Evolutionary conservation across 2,113 vertebrate genomes (phyloP), one percentile per base, ranked within the genome.

Genomic region (Siphamia tubifer): DNA sequence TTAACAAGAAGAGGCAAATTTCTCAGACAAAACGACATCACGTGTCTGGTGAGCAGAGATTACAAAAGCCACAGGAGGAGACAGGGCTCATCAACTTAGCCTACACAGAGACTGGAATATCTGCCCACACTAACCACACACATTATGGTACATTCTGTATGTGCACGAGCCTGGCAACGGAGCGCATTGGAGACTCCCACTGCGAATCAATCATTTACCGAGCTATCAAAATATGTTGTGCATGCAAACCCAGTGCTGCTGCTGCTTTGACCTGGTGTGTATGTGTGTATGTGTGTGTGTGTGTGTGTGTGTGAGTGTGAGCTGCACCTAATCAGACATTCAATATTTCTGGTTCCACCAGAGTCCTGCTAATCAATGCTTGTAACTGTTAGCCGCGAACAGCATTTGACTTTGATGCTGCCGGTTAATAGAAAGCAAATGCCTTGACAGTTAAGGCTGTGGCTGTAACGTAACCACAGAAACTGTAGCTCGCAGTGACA

Each of bases 61-160:
- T 71, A 60, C 28, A 71, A 65, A 87, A 64, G 55, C 77, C 79
- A 38, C 43, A 51, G 51, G 31, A 70, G 81, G 77, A 87, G 79
- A 86, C 66, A 32, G 79, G 54, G 55, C 69, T 83, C 79, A 85
- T 89, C 72, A 84, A 70, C 40, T 48, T 44, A 64, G 60, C 58
- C 81, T 69, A 70, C 77, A 60, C 55, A 70, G 48, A 69, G 83
- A 77, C 79, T 83, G 79, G 79, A 86, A 79, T 76, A 88, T 86
- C 65, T 78, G 58, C 74, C 81, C 68, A 73, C 82, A 83, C 28
- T 68, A 78, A 80, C 84, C 84, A 54, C 84, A 83, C 13, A 4
- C 60, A 84, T 82, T 76, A 82, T 67, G 68, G 81, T 81, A 68
- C 68, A 81, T 81, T 79, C 77, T 87, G 72, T 73, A 79, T 48